These are phyloP conservation scores for Resseliella maxima DNA, from an alignment of 2,888 invertebrate genomes.

Conservation along the genomic window DNA sequence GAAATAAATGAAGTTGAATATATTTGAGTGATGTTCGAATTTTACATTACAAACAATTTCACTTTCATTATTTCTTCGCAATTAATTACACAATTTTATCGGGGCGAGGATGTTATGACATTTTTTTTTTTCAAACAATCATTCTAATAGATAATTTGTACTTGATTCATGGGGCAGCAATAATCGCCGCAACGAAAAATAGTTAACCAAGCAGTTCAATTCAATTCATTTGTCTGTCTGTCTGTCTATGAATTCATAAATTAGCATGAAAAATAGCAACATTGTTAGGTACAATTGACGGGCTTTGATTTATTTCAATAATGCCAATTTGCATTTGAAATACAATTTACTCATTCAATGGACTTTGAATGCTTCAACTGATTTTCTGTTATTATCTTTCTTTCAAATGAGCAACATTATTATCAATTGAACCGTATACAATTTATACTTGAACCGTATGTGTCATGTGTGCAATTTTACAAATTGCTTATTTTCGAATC, in stretches of 20 bases:
- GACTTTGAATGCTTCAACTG: slow-evolving; percentile 11
- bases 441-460: not conserved
- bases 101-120: slow-evolving; percentile 28
- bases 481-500: slow-evolving; percentile 28
- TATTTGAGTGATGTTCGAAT: not conserved
- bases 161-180: not conserved
- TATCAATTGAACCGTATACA: slow-evolving; percentile 32
- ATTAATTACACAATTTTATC: not conserved
- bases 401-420: not conserved
- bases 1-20: too few relatives aligned
- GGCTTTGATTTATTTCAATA: slow-evolving; percentile 15
- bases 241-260: too few relatives aligned
- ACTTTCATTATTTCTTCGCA: not conserved
- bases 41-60: not conserved
- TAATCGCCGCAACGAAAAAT: not conserved
- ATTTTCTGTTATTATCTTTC: slow-evolving; percentile 30
- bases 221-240: not conserved
- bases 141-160: not conserved
- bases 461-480: not conserved
- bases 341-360: not conserved
- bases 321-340: slow-evolving; percentile 1
- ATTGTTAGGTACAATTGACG: not conserved
- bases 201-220: not conserved
- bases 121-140: not conserved
- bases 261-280: not conserved